These are phyloP conservation scores for Leptopilina boulardi DNA, from an alignment of 1,140 invertebrate species.

Conservation along the genomic window DNA sequence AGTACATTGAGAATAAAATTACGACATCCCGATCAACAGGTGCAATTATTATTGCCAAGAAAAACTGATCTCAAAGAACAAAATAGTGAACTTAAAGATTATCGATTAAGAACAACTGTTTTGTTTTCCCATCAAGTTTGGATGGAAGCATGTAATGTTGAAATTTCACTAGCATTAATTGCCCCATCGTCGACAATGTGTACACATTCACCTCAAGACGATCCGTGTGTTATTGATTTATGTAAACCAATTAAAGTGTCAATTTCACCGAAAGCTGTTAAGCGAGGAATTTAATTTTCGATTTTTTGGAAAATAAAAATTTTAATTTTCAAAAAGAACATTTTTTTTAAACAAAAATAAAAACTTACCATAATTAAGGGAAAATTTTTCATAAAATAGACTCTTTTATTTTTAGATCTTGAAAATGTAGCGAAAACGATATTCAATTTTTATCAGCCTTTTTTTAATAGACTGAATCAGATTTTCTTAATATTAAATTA, in stretches of 20 bases:
- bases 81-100: slow-evolving; percentile 76
- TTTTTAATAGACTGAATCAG: neutral
- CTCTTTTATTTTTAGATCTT: slow-evolving; percentile 1
- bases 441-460: neutral
- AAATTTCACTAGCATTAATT: slow-evolving; percentile 88
- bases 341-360: neutral
- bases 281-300: slow-evolving; percentile 84
- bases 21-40: slow-evolving; percentile 94
- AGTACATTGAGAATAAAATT: slow-evolving; percentile 87
- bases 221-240: slow-evolving; percentile 85
- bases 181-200: slow-evolving; percentile 81
- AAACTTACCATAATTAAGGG: neutral
- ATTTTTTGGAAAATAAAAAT: neutral
- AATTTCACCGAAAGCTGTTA: slow-evolving; percentile 91
- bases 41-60: slow-evolving; percentile 87
- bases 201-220: slow-evolving; percentile 75
- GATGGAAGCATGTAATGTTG: slow-evolving; percentile 93
- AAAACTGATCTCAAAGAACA: slow-evolving; percentile 81
- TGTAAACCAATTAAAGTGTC: slow-evolving; percentile 94
- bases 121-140: slow-evolving; percentile 93
- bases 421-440: neutral
- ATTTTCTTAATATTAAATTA: slow-evolving; percentile 2
- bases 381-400: neutral
- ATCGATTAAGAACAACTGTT: slow-evolving; percentile 89
- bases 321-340: no score